Percentiles rank a stretch among this genome's conserved stretches.
Evolutionary conservation across 2,888 invertebrate species (phyloP).

Genomic region (Alloscopus bannaensis): DNA sequence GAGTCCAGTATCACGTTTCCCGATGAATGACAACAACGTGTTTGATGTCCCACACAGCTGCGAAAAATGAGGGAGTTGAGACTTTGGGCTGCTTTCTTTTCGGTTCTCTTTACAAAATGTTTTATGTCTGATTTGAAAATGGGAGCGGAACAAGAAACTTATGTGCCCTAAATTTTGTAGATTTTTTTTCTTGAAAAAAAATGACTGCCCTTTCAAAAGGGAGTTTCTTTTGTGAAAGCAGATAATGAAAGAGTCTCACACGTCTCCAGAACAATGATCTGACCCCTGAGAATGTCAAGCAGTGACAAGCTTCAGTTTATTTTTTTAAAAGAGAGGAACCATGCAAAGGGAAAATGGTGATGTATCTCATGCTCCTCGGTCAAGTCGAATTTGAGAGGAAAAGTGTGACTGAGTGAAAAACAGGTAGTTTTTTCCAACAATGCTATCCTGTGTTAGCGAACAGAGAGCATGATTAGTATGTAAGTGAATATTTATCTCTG

Average conservation of each 20-base stretch:
- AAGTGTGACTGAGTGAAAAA: conserved; percentile 51
- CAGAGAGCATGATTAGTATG: neutral
- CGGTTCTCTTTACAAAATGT: too few relatives aligned
- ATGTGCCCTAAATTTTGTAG: too few relatives aligned
- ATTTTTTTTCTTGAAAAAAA: too few relatives aligned
- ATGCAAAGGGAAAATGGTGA: conserved; percentile 24
- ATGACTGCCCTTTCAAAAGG: too few relatives aligned
- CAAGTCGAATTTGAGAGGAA: conserved; percentile 52
- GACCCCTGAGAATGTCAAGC: neutral
- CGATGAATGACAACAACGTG: too few relatives aligned
- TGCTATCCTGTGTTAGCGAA: conserved; percentile 11
- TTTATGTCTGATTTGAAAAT: too few relatives aligned
- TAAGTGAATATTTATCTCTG: conserved; percentile 11
- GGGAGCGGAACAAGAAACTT: too few relatives aligned
- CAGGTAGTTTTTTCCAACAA: conserved; percentile 26
- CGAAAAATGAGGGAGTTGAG: too few relatives aligned
- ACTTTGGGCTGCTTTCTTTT: too few relatives aligned
- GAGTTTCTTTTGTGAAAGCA: neutral
- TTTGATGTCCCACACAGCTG: too few relatives aligned
- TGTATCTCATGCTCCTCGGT: too few relatives aligned
- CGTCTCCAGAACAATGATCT: neutral
- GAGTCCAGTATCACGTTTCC: too few relatives aligned
- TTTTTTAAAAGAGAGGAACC: conserved; percentile 26
- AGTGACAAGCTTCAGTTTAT: conserved; percentile 7
- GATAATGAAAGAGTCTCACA: neutral